Evolutionary conservation across 2,797 vertebrate genomes (phyloP), one percentile per base, ranked within the genome.

Genomic region (Anguilla megastoma): DNA sequence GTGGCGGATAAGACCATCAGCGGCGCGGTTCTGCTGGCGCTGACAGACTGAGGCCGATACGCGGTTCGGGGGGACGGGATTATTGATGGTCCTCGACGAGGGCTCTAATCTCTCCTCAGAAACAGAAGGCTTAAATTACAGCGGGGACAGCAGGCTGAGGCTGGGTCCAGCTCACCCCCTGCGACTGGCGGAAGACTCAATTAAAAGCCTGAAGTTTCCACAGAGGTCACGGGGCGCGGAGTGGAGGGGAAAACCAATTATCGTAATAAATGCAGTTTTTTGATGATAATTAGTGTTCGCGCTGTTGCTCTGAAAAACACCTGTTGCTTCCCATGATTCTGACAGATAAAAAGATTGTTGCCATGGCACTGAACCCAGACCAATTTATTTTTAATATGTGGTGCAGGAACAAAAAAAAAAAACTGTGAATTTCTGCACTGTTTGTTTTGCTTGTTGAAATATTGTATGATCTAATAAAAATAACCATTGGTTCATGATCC

Each of bases 271-370:
- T 92, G 80, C 91, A 91, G 93, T 94, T 93, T 82, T 18, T 92
- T 95, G 93, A 94, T 95, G 93, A 92, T 94, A 94, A 95, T 94
- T 94, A 91, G 91, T 90, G 89, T 88, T 82, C 92, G 90, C 63
- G 90, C 93, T 93, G 94, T 87, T 94, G 93, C 93, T 76, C 48
- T 30, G 87, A 36, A 80, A 45, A 54, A 27, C 93, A 95, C 94
- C 94, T 95, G 94, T 94, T 95, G 90, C 89, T 88, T 63, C 91
- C 80, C n/a, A 89, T 82, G 79, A 82, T 24, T n/a, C 45, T 82
- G 79, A 48, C 41, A 82, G 79, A 82, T 82, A 21, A 82, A 82
- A 82, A 82, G 79, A 90, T 85, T 30, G 89, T 90, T 87, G 74
- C 90, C 86, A 50, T 91, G 89, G 89, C 45, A 50, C 79, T 50